These are phyloP conservation scores for Sycophaga agraensis DNA, from an alignment of 1,140 invertebrate species.

Conservation along the genomic window DNA sequence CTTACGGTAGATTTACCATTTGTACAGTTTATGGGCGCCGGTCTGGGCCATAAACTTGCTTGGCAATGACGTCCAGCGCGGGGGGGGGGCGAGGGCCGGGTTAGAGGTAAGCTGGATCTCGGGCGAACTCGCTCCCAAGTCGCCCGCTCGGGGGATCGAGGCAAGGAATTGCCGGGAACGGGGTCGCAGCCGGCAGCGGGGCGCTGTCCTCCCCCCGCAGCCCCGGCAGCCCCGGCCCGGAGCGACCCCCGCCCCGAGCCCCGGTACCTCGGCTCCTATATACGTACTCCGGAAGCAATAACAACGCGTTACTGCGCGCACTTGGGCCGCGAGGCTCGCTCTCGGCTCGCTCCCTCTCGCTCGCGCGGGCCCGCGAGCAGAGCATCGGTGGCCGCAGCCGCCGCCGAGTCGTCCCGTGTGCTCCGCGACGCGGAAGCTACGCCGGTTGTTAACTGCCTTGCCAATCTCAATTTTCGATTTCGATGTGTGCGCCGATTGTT, in stretches of 20 bases:
- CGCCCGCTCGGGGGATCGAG: not conserved
- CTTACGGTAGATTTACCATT: conserved; percentile 60
- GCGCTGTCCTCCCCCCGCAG: no score
- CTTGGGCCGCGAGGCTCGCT: not conserved
- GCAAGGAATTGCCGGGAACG: conserved; percentile 3
- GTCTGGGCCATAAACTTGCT: conserved; percentile 58
- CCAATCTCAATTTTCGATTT: conserved; percentile 21
- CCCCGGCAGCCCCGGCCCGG: no score
- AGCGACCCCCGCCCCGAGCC: no score
- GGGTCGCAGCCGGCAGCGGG: no score
- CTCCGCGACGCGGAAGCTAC: conserved; percentile 8
- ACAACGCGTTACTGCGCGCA: conserved; percentile 20
- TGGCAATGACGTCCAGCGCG: conserved; percentile 52
- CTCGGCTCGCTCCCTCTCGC: no score
- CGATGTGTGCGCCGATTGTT: no score
- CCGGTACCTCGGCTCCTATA: no score
- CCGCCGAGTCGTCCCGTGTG: not conserved
- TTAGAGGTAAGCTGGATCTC: conserved; percentile 39
- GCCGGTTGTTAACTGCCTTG: conserved; percentile 24
- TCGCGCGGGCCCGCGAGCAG: no score
- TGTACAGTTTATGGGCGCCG: conserved; percentile 57
- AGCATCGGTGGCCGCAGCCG: not conserved
- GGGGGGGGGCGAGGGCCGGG: conserved; percentile 8
- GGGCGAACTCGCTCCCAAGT: not conserved
- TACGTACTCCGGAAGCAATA: conserved; percentile 9